Evolutionary conservation across 53 echinoderm and acorn worm species (phyloP).

Genomic region (Antedon mediterranea): DNA sequence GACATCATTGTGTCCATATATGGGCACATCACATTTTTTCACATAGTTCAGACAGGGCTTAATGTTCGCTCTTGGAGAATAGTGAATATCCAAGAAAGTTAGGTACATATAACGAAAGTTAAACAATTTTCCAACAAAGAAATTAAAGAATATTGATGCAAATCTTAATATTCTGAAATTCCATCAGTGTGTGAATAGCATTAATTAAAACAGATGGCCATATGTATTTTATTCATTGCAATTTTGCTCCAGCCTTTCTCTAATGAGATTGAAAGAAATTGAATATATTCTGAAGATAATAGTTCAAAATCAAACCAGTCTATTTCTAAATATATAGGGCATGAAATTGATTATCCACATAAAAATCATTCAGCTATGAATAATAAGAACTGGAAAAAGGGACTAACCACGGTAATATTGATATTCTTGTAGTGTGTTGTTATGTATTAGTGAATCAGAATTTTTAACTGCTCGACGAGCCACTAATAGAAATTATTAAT

Average conservation of each 20-base stretch:
- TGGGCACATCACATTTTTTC: too few species aligned
- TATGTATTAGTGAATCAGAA: too few species aligned
- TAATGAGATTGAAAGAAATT: background rate
- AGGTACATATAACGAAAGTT: too few species aligned
- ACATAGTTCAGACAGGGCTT: too few species aligned
- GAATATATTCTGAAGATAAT: background rate
- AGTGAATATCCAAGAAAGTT: too few species aligned
- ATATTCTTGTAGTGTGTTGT: too few species aligned
- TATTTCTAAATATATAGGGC: background rate
- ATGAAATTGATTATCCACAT: background rate
- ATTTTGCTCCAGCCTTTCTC: background rate
- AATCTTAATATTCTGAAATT: background rate
- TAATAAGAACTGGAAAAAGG: too few species aligned
- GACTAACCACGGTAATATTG: too few species aligned
- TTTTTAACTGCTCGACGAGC: too few species aligned
- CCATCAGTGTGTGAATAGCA: background rate
- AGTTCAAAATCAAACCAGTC: background rate
- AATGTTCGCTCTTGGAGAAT: too few species aligned
- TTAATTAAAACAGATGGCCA: background rate
- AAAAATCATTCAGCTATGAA: background rate
- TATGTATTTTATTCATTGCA: background rate
- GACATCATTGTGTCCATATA: too few species aligned
- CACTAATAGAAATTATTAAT: too few species aligned
- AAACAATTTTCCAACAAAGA: background rate
- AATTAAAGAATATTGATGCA: background rate